Conservation (phyloP, 2,113 vertebrate species). For the Fregetta grallaria region DNA sequence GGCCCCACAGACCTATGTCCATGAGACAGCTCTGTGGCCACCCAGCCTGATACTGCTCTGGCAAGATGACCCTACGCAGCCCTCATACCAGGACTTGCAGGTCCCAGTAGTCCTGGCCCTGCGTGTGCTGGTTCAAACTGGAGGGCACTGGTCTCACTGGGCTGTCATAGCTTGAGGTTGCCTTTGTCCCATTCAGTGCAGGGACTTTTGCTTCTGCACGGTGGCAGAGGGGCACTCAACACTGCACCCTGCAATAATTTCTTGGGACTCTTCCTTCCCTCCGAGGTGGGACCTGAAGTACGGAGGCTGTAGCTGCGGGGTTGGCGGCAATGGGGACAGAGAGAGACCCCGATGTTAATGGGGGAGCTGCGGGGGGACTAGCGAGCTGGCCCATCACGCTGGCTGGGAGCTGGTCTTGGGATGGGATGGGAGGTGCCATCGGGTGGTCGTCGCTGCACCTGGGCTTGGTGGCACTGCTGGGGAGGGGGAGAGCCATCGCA, state of each 20-base stretch:
- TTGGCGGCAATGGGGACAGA: neutral
- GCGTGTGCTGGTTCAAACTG: neutral
- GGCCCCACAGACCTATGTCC: neutral
- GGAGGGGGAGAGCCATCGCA: fast-evolving
- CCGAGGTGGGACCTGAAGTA: neutral
- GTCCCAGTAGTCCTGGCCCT: neutral
- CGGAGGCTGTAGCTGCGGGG: neutral
- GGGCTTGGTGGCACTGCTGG: neutral
- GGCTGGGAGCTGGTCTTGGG: neutral
- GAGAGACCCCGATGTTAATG: fast-evolving
- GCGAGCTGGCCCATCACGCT: fast-evolving
- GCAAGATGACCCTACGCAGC: neutral
- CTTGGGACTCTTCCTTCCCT: neutral
- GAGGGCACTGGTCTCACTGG: neutral
- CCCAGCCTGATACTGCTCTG: neutral
- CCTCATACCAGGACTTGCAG: neutral
- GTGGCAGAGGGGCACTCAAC: neutral
- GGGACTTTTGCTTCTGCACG: neutral
- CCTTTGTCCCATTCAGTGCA: neutral
- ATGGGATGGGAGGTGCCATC: neutral
- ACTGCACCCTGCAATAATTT: neutral
- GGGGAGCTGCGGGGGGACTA: neutral
- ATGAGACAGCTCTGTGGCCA: neutral
- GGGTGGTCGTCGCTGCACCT: neutral
- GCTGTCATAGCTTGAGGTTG: neutral